Base-by-base conservation (phyloP, 2,888 invertebrate species). In the Stramonita haemastoma region DNA sequence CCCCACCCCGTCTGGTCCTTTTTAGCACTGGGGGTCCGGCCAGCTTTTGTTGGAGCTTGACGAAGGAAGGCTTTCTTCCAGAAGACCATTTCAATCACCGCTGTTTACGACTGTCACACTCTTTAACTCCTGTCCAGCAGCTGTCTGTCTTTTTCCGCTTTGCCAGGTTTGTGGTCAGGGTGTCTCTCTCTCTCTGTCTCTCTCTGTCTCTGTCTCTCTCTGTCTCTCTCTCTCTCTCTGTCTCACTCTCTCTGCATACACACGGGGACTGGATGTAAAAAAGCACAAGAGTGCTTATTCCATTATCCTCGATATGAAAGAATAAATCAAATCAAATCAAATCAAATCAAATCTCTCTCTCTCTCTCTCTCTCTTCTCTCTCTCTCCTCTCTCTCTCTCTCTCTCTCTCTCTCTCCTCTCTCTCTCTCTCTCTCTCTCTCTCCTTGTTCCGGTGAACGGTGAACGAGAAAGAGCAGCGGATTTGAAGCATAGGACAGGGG, bases 91-190 rank as follows among this genome's bases (percentile, higher is more conserved):
- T 81, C 81, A 81, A 81, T 81, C 81, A 81, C n/a, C 36, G 36
- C 36, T 81, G 81, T 81, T 81, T 81, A 81, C 81, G 81, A 81
- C 81, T 81, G 81, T 81, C 81, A 81, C 36, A 81, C 81, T 81
- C 81, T 46, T 77, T 77, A 32, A 77, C 77, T 77, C 73, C 34
- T 8, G 26, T 70, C 70, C 26, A 1, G 26, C 79, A 19, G 6
- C 83, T 46, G 17, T 83, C 83, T 83, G 1, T 15, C 83, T 83
- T 46, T 83, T 32, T 83, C 36, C 19, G 46, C 46, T 46, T 46
- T 26, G 5, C 29, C 4, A 73, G 26, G 73, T 8, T n/a, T 29
- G 26, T 29, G 26, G 26, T 8, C 29, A 73, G 26, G 26, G 26
- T 73, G n/a, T 79, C 22, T 81, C 36, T 36, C 5, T 22, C 29